Base-by-base conservation (phyloP, 2,113 vertebrate genomes). In the Scomber japonicus region DNA sequence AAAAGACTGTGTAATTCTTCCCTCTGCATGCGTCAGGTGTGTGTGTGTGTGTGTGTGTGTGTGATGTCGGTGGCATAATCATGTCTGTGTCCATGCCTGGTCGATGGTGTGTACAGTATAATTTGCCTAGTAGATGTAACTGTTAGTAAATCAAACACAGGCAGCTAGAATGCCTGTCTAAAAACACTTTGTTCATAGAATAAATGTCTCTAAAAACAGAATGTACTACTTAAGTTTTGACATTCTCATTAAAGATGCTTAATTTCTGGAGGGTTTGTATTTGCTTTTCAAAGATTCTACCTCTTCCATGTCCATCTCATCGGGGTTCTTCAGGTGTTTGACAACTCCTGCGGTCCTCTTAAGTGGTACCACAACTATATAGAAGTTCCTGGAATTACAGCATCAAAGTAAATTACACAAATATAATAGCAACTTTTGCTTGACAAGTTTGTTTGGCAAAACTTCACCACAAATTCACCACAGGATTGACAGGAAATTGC, bases 231-330 rank as follows among this genome's bases (percentile, higher is more conserved):
- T 3, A 53, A 7, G 2, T 19, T 61, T 54, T 61, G 17, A 74
- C 61, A 1, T 27, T 55, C 24, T 8, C 16, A 31, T 16, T 15
- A 24, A 0, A 62, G 9, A 45, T 59, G 8, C 8, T 44, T 44
- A 0, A 44, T 40, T 60, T 45, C 1, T 11, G 13, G 11, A n/a
- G 8, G 56, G 46, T 10, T 3, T 40, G 35, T 40, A 40, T 40
- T 50, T 55, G 27, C 49, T 54, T 56, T 51, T 35, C 15, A 45
- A 46, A 40, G 3, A 77, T 8, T 74, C 59, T 87, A 99, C 97
- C 96, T 99, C 97, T 77, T 99, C 97, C 84, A 99, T 95, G 78
- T 99, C 97, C 95, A 97, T 97, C 81, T 99, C 97, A 88, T 99
- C 97, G 0, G 98, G 97, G 87, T 94, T 97, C 67, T 95, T 96